These are phyloP conservation scores for Pardosa pseudoannulata DNA, from an alignment of 2,888 invertebrate genomes.

Conservation along the genomic window DNA sequence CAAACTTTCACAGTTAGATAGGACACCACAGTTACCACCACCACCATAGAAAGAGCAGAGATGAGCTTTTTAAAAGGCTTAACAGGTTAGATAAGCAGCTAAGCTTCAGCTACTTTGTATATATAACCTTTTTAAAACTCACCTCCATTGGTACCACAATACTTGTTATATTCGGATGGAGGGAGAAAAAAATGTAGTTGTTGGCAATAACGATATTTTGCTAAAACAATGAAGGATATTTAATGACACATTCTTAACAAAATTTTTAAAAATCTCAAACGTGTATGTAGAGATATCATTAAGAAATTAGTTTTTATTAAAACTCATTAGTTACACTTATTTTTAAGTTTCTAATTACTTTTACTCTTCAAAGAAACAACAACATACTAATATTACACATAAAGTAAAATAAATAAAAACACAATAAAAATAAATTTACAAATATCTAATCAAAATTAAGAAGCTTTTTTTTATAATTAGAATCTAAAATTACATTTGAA, in stretches of 20 bases:
- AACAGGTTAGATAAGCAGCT: not conserved
- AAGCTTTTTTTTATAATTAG: too few relatives aligned
- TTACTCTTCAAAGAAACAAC: too few relatives aligned
- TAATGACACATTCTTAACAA: not conserved
- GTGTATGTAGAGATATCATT: too few relatives aligned
- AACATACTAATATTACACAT: too few relatives aligned
- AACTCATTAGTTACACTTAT: too few relatives aligned
- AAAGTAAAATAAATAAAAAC: too few relatives aligned
- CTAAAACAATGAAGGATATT: slow-evolving; percentile 17
- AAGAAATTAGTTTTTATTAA: too few relatives aligned
- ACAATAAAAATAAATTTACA: too few relatives aligned
- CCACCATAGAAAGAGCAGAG: not conserved
- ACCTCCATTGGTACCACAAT: slow-evolving; percentile 38
- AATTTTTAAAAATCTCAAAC: too few relatives aligned
- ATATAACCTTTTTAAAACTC: slow-evolving; percentile 11
- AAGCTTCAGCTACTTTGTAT: not conserved
- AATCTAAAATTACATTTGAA: too few relatives aligned
- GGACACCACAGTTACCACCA: not conserved
- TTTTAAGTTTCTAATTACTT: too few relatives aligned
- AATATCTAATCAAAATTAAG: too few relatives aligned
- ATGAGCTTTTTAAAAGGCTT: not conserved
- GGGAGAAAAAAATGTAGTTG: slow-evolving; percentile 67
- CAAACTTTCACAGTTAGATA: not conserved
- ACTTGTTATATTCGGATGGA: slow-evolving; percentile 52
- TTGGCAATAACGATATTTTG: slow-evolving; percentile 60